Evolutionary conservation across 2,888 invertebrate genomes (phyloP).

Genomic region (Ormyrus nitidulus): DNA sequence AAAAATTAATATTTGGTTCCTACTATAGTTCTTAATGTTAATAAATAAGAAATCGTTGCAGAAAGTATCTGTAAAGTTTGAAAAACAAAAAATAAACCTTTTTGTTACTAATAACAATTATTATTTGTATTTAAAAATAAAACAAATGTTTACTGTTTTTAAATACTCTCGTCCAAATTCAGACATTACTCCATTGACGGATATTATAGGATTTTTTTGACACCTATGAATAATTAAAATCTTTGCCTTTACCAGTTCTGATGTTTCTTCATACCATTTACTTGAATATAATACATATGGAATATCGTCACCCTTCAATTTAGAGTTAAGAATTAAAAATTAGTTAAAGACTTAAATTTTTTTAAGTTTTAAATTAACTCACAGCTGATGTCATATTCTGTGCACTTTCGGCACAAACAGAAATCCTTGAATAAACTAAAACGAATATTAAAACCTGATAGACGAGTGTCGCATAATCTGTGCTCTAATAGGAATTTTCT

Average conservation of each 20-base stretch:
- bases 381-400: constrained; percentile 28
- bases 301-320: not conserved
- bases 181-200: constrained; percentile 36
- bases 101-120: not conserved
- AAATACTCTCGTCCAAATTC: constrained; percentile 32
- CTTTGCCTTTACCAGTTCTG: not conserved
- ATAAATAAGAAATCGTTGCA: constrained; percentile 34
- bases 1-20: too few species aligned
- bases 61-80: constrained; percentile 28
- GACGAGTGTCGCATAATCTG: not conserved
- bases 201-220: constrained; percentile 28
- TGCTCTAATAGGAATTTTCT: too few species aligned
- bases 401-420: constrained; percentile 35
- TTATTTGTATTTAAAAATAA: not conserved
- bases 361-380: not conserved
- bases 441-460: constrained; percentile 19
- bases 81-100: not conserved
- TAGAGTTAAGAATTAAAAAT: too few species aligned
- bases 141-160: not conserved
- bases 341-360: too few species aligned
- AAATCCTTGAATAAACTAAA: constrained; percentile 25
- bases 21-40: constrained; percentile 17
- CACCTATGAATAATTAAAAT: constrained; percentile 31
- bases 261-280: constrained; percentile 15
- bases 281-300: constrained; percentile 8